phyloP scores from a whole-genome alignment of 2,113 vertebrate genomes.

The Calyptommatus sinebrachiatus region DNA sequence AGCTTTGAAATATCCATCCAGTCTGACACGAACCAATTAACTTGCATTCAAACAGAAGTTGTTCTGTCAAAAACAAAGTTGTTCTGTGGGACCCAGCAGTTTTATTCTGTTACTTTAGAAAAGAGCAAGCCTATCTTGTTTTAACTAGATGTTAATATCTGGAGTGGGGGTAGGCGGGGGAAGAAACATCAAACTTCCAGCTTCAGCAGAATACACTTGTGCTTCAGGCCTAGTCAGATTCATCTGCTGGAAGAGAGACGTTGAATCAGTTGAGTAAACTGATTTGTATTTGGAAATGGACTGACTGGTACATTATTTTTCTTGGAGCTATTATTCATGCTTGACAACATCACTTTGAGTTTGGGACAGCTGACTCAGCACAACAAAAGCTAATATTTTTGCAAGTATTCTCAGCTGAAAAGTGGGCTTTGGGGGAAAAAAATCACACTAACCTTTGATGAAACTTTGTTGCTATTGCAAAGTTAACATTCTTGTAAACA shows the following conservation, averaged over 20 bases:
- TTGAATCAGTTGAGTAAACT: conserved; percentile 25
- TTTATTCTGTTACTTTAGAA: conserved; percentile 40
- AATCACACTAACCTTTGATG: not conserved
- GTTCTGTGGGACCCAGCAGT: conserved; percentile 44
- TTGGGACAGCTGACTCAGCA: not conserved
- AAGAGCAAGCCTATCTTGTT: conserved; percentile 45
- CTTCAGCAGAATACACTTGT: conserved; percentile 36
- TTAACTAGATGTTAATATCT: conserved; percentile 29
- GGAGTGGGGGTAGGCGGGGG: not conserved
- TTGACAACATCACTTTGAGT: not conserved
- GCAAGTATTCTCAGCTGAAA: rapidly evolving
- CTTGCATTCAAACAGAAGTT: conserved; percentile 42
- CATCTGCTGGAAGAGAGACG: conserved; percentile 18
- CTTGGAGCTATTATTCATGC: conserved; percentile 15
- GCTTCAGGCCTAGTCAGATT: conserved; percentile 5
- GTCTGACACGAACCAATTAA: conserved; percentile 57
- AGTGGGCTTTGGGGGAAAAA: not conserved
- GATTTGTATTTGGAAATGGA: conserved; percentile 9
- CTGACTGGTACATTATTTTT: conserved; percentile 1
- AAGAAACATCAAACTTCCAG: conserved; percentile 31
- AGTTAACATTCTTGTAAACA: not conserved
- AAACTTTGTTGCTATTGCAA: too few relatives aligned
- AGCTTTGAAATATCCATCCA: conserved; percentile 56
- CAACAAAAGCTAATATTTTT: not conserved
- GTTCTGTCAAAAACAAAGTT: too few relatives aligned